A percentile compares a stretch with the other conserved stretches of the same genome.
Conservation (phyloP, 1,140 invertebrate species). For the Temnothorax nylanderi region DNA sequence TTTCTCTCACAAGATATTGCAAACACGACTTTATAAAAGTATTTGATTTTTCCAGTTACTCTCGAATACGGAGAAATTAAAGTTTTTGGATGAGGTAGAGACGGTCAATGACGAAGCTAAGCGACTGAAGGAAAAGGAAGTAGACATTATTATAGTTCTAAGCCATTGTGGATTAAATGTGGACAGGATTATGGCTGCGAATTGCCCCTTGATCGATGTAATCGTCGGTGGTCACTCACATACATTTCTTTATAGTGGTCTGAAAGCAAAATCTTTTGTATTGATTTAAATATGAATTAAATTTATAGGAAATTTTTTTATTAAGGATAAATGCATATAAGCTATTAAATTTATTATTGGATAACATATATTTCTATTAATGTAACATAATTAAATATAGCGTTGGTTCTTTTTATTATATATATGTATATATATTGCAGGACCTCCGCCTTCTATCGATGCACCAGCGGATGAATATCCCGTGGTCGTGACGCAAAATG, state of each 20-base stretch:
- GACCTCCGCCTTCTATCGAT: slow-evolving; percentile 86
- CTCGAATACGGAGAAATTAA: slow-evolving; percentile 87
- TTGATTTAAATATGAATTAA: slow-evolving; percentile 3
- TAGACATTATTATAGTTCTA: slow-evolving; percentile 92
- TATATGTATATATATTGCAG: slow-evolving; percentile 45
- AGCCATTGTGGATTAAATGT: slow-evolving; percentile 92
- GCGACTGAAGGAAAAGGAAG: slow-evolving; percentile 87
- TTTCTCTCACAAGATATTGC: not conserved
- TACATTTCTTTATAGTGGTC: slow-evolving; percentile 90
- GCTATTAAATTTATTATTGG: not conserved
- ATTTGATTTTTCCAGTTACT: slow-evolving; percentile 84
- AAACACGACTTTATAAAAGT: not conserved
- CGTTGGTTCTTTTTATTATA: not conserved
- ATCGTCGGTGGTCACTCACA: slow-evolving; percentile 96
- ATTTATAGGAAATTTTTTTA: not conserved
- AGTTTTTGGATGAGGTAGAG: slow-evolving; percentile 89
- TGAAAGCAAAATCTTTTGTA: not conserved
- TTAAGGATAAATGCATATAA: not conserved
- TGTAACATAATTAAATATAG: not conserved
- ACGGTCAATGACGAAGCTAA: slow-evolving; percentile 89
- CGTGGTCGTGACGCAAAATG: slow-evolving; percentile 87
- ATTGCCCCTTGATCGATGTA: slow-evolving; percentile 89
- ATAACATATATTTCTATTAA: not conserved
- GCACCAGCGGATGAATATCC: slow-evolving; percentile 88
- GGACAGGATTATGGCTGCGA: slow-evolving; percentile 90